Base-by-base conservation (phyloP, 2,888 invertebrate species). In the Graphium colonna region DNA sequence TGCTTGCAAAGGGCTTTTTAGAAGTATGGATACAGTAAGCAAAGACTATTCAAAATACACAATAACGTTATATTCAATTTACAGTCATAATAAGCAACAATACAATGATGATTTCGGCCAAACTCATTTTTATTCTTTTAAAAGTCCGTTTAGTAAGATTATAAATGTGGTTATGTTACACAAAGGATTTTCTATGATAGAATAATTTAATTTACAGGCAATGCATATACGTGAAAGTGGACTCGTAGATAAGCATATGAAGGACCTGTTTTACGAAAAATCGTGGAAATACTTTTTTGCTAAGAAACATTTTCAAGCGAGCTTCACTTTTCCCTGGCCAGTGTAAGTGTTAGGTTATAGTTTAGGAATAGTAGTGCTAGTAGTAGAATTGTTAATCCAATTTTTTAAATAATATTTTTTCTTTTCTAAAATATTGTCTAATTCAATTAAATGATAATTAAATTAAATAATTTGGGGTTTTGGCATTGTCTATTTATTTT, bases 11-110 rank as follows among this genome's bases (percentile, higher is more conserved):
- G 47, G 17, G 3, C n/a, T 75, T 7, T 9, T 67, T 0, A 52
- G 63, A 0, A 78, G 77, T 38, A 61, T 82, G 0, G 49, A 58
- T 9, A 63, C 63, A 0, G 77, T 82, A 0, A 65, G 71, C n/a
- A 54, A 64, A 13, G 63, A 67, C 0, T 13, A 65, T 0, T 55
- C 69, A n/a, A n/a, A n/a, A n/a, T n/a, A n/a, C n/a, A n/a, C n/a
- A n/a, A n/a, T n/a, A n/a, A n/a, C n/a, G n/a, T 15, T 75, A 1
- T 55, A 68, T 31, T 65, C 64, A 0, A 18, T 74, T 1, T n/a
- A n/a, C n/a, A n/a, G n/a, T n/a, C n/a, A n/a, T n/a, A 7, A 28
- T 28, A 8, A 33, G 10, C 8, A 33, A 1, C 46, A 60, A 1
- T 78, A 68, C 52, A 65, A 61, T 33, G 68, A 78, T 53, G 55